These are phyloP conservation scores for Scytalopus superciliaris DNA, from an alignment of 2,113 vertebrate genomes.

Conservation along the genomic window DNA sequence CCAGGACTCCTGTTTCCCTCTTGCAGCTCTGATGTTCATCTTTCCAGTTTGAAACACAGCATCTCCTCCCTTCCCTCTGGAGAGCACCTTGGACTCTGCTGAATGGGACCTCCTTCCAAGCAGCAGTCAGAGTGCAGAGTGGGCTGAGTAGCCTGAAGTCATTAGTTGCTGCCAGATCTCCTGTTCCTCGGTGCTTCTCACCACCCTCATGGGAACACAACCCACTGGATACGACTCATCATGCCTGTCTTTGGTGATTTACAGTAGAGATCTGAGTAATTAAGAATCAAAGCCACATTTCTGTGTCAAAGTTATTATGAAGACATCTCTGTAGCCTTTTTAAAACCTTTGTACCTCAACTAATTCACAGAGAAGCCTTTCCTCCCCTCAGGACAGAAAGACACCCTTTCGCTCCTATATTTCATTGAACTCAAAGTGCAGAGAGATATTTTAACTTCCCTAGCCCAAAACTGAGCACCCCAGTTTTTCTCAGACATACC, in stretches of 20 bases:
- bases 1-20: accelerated
- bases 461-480: neutral
- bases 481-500: neutral
- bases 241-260: neutral
- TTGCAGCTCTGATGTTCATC: neutral
- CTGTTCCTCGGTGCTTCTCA: neutral
- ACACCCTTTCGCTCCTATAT: neutral
- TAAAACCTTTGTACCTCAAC: neutral
- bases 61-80: neutral
- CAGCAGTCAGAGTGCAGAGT: neutral
- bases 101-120: neutral
- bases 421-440: neutral
- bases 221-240: neutral
- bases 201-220: neutral
- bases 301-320: conserved; percentile 19
- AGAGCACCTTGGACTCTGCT: neutral
- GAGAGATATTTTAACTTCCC: neutral
- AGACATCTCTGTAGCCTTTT: neutral
- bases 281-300: conserved; percentile 13
- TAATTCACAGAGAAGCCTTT: neutral
- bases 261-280: neutral
- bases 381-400: neutral
- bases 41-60: neutral
- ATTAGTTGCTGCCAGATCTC: neutral
- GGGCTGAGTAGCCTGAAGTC: neutral